A percentile compares a stretch with the other conserved stretches of the same genome.
Evolutionary conservation across 1,140 invertebrate genomes (phyloP).

Genomic region (Drosophila repletoides): DNA sequence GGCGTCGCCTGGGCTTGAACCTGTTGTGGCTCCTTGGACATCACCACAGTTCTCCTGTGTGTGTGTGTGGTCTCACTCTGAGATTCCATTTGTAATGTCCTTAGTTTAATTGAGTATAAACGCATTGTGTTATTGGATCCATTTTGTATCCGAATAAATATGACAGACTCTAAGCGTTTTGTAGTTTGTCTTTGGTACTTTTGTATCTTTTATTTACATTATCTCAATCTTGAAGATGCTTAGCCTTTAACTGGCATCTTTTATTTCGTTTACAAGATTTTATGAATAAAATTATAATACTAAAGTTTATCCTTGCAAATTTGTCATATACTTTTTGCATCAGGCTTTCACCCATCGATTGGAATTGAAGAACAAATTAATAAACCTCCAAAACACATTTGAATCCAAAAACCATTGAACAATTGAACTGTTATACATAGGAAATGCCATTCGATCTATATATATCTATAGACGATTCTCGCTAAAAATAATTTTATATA

Average conservation of each 20-base stretch:
- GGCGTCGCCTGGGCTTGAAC: conserved; percentile 41
- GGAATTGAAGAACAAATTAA: too few relatives aligned
- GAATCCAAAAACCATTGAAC: too few relatives aligned
- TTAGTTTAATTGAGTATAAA: conserved; percentile 47
- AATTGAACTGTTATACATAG: too few relatives aligned
- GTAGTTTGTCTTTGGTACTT: neutral
- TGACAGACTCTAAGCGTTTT: conserved; percentile 1
- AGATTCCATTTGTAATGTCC: conserved; percentile 26
- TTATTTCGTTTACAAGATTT: too few relatives aligned
- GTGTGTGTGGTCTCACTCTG: conserved; percentile 29
- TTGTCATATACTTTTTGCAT: too few relatives aligned
- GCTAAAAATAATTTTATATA: neutral
- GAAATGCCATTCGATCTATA: neutral
- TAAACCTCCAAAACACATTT: too few relatives aligned
- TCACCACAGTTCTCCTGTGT: conserved; percentile 36
- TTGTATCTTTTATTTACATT: too few relatives aligned
- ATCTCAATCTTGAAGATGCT: too few relatives aligned
- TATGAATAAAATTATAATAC: too few relatives aligned
- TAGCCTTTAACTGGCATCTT: too few relatives aligned
- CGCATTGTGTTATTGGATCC: conserved; percentile 18
- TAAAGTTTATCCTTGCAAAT: too few relatives aligned
- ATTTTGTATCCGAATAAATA: neutral
- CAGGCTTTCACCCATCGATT: too few relatives aligned
- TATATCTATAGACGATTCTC: neutral
- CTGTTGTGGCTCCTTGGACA: conserved; percentile 47